Evolutionary conservation across 2,888 invertebrate species (phyloP), one percentile per base, ranked within the genome.

Genomic region (Epinotia nisella): DNA sequence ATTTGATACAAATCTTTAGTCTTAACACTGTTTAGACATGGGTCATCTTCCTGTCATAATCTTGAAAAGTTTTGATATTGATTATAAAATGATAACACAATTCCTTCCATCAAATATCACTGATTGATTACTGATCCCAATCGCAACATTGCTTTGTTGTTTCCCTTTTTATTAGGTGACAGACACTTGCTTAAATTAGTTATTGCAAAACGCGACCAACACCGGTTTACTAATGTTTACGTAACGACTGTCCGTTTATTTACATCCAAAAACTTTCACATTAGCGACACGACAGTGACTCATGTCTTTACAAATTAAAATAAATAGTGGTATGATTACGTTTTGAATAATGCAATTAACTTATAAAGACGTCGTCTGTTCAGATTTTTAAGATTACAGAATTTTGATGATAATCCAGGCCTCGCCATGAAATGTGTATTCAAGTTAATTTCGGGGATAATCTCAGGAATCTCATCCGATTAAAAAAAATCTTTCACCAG

Each of bases 191-290:
- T 7, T 41, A 56, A 39, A 55, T 66, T 66, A 56, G 55, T 71
- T 55, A 45, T 71, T 71, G 45, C 71, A 55, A 71, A 71, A 66
- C 58, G 41, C 49, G 17, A 1, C 45, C 35, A n/a, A 60, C 17
- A 60, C 71, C 66, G 66, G 66, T 71, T 59, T 19, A 29, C 59
- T 29, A 62, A 60, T 59, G 9, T 24, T 71, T 66, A 66, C 45
- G 71, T 24, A 71, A 71, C 58, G 68, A 11, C 17, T 24, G 15
- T n/a, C 19, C 15, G 60, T 60, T 11, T 71, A 24, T 71, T 59
- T 60, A 71, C 65, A 65, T 45, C 17, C 41, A 24, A 55, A 17
- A 65, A 71, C 71, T 71, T 71, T 71, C 71, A 71, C 66, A 66
- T 62, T 35, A 71, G 53, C 24, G 65, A 66, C 66, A 60, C 24